A percentile compares a stretch with the other conserved stretches of the same genome.
Evolutionary conservation across 2,888 invertebrate genomes (phyloP).

Genomic region (Hyppa rectilinea): DNA sequence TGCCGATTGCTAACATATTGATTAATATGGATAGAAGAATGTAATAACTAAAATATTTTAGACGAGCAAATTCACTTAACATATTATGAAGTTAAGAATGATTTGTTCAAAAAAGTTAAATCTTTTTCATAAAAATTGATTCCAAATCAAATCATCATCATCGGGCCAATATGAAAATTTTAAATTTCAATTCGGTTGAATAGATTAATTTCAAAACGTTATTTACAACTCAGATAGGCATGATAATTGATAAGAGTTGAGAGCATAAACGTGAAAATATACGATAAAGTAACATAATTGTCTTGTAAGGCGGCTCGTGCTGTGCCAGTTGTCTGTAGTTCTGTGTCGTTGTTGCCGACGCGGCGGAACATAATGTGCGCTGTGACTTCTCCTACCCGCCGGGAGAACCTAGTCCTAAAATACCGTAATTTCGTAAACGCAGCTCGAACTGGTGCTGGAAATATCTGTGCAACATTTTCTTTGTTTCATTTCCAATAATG

Average conservation of each 20-base stretch:
- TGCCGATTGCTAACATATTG: conserved; percentile 8
- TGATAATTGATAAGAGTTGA: conserved; percentile 32
- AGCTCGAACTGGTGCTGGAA: background rate
- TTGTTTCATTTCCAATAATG: no score
- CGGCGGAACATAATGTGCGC: conserved; percentile 5
- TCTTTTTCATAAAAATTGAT: background rate
- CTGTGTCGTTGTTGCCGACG: background rate
- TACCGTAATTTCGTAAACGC: background rate
- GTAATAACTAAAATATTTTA: no score
- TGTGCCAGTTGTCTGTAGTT: background rate
- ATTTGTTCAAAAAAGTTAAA: background rate
- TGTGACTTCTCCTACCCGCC: conserved; percentile 1
- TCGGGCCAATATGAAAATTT: background rate
- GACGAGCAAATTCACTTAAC: no score
- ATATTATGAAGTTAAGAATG: conserved; percentile 8
- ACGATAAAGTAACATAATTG: conserved; percentile 23
- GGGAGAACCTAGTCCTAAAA: conserved; percentile 6
- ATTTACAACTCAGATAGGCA: conserved; percentile 34
- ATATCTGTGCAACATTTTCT: background rate
- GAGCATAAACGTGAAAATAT: conserved; percentile 28
- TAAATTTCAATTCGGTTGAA: conserved; percentile 10
- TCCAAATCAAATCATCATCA: background rate
- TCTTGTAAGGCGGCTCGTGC: background rate
- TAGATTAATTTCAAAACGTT: conserved; percentile 35
- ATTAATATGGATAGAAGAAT: conserved; percentile 19